Conservation (phyloP, 2,888 invertebrate species). For the Scotopteryx bipunctaria region DNA sequence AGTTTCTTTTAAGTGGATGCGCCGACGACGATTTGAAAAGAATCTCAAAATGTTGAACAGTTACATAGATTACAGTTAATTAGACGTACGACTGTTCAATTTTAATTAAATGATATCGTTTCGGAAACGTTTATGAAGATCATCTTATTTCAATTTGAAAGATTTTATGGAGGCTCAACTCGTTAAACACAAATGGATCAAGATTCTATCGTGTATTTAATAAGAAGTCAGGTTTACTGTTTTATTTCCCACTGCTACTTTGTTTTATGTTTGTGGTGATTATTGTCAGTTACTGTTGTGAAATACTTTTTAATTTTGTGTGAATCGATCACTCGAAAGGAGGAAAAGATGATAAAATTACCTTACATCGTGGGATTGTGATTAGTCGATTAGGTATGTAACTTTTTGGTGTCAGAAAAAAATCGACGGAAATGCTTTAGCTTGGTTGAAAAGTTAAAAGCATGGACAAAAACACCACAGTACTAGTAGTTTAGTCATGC, state of each 20-base stretch:
- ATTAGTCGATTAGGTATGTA: too few species aligned
- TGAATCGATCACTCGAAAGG: conserved; percentile 9
- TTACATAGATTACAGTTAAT: conserved; percentile 47
- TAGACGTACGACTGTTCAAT: conserved; percentile 43
- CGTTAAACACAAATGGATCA: conserved; percentile 42
- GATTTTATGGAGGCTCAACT: conserved; percentile 39
- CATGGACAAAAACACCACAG: conserved; percentile 26
- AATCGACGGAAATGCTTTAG: too few species aligned
- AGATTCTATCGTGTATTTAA: conserved; percentile 39
- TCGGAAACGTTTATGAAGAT: conserved; percentile 41
- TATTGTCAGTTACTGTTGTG: conserved; percentile 14
- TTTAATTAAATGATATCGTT: conserved; percentile 44
- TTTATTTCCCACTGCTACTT: conserved; percentile 33
- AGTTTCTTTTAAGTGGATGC: conserved; percentile 45
- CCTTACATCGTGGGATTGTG: too few species aligned
- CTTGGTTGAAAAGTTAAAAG: neutral
- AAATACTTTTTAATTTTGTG: conserved; percentile 9
- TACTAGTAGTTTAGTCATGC: conserved; percentile 58
- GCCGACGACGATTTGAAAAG: conserved; percentile 40
- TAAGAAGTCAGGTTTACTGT: conserved; percentile 35
- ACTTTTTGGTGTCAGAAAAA: too few species aligned
- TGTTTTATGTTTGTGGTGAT: conserved; percentile 25
- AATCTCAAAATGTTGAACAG: conserved; percentile 31
- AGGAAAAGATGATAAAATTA: too few species aligned
- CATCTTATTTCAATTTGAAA: conserved; percentile 41